Evolutionary conservation across 2,797 vertebrate genomes (phyloP).

Genomic region (Ctenopoma kingsleyae): DNA sequence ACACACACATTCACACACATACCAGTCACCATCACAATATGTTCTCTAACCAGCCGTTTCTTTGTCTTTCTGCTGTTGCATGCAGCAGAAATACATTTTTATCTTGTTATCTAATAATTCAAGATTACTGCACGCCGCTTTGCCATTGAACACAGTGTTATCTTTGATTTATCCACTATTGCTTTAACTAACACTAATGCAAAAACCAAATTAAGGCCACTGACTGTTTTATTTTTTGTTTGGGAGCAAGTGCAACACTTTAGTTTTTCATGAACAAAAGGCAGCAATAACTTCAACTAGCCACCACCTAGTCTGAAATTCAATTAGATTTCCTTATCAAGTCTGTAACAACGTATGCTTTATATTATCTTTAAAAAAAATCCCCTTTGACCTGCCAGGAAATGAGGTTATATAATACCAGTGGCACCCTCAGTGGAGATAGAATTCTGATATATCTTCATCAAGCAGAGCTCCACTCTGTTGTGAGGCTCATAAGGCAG

Average conservation of each 20-base stretch:
- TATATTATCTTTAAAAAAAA: constrained; percentile 59
- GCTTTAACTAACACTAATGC: constrained; percentile 43
- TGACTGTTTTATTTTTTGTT: constrained; percentile 33
- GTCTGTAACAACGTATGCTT: constrained; percentile 55
- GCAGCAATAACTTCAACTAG: constrained; percentile 42
- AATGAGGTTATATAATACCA: constrained; percentile 70
- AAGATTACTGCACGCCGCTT: constrained; percentile 34
- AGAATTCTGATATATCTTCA: constrained; percentile 50
- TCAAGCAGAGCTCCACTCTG: constrained; percentile 45
- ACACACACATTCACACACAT: constrained; percentile 39
- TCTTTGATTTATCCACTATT: constrained; percentile 56
- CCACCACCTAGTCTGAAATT: constrained; percentile 64
- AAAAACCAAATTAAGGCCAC: constrained; percentile 34
- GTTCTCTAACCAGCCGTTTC: constrained; percentile 60
- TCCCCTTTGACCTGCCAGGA: constrained; percentile 69
- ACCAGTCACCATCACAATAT: constrained; percentile 65
- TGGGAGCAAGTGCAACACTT: constrained; percentile 8
- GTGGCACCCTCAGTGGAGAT: constrained; percentile 50
- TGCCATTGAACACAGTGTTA: constrained; percentile 38
- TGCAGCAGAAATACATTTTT: constrained; percentile 69
- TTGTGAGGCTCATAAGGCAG: constrained; percentile 27
- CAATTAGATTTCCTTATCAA: constrained; percentile 74
- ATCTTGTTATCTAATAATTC: constrained; percentile 80
- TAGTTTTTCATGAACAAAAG: constrained; percentile 38
- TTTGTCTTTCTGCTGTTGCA: constrained; percentile 73